Base-by-base conservation (phyloP, 2,797 vertebrate species). In the Gymnoscopelus braueri region DNA sequence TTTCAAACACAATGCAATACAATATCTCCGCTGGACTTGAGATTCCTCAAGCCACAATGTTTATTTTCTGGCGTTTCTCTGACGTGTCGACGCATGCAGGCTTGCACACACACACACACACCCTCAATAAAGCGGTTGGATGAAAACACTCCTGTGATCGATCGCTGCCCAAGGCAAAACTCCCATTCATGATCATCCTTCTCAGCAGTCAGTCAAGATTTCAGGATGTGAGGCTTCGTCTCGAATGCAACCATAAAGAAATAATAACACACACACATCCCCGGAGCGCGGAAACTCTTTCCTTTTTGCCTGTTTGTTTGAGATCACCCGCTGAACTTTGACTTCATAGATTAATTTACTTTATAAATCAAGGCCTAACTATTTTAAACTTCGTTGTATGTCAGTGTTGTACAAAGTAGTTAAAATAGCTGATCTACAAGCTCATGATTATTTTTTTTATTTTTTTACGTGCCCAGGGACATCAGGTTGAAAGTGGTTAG, bases 91-190 rank as follows among this genome's bases (percentile, higher is more conserved):
- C 19, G 19, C 19, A 19, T 19, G 19, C 19, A 19, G 19, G 19
- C 19, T 19, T 19, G 19, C 19, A 19, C 19, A 84, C 78, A 77
- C 80, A 32, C 32, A 32, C 32, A 32, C 32, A 32, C 32, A 32
- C 32, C 0, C 35, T 7, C 35, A 39, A 19, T 82, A 80, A 93
- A 78, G 39, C 86, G 84, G 83, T 84, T 84, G 88, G 87, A 86
- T 89, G 88, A 90, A 90, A 91, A 90, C 84, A 78, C 66, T 85
- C 86, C 88, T 80, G 69, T 70, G 51, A 92, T 91, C 87, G 87
- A 93, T 91, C 80, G 65, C 78, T 57, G 89, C 92, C 89, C 71
- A 77, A 88, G 89, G 91, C 89, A 91, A 89, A 91, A 75, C 83
- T 87, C 78, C 81, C 88, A 86, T 90, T 83, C 87, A 86, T 87